Evolutionary conservation across 2,113 vertebrate genomes (phyloP).

Genomic region (Megaleporinus macrocephalus): DNA sequence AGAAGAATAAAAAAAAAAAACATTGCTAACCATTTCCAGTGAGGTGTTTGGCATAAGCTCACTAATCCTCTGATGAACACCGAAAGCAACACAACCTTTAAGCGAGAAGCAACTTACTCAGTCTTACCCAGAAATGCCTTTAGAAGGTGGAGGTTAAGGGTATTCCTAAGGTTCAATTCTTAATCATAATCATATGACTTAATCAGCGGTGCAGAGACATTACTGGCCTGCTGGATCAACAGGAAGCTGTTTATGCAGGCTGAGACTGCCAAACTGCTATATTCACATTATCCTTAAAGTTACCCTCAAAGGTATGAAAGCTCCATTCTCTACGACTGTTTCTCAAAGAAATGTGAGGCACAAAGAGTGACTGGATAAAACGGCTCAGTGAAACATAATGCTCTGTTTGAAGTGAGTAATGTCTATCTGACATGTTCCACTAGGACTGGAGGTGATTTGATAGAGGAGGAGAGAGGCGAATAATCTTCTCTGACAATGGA

Average conservation of each 20-base stretch:
- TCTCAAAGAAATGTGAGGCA: background rate
- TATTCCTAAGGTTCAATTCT: background rate
- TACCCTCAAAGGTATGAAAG: background rate
- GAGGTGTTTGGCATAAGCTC: slow-evolving; percentile 52
- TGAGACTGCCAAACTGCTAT: background rate
- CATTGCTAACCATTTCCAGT: slow-evolving; percentile 38
- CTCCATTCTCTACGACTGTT: background rate
- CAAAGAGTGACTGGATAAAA: slow-evolving; percentile 18
- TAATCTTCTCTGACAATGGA: slow-evolving; percentile 57
- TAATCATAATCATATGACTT: background rate
- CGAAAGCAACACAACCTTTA: slow-evolving; percentile 48
- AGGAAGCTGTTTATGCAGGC: too few species aligned
- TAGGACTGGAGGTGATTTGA: slow-evolving; percentile 47
- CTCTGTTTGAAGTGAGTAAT: slow-evolving; percentile 54
- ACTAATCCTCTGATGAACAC: slow-evolving; percentile 31
- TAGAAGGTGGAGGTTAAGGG: background rate
- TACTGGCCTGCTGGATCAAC: background rate
- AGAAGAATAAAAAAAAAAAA: background rate
- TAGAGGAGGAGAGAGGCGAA: slow-evolving; percentile 54
- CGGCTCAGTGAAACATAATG: background rate
- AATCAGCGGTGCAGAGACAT: background rate
- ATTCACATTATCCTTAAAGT: slow-evolving; percentile 1
- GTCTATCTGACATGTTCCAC: slow-evolving; percentile 35
- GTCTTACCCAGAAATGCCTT: background rate
- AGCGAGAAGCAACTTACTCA: slow-evolving; percentile 47